Conservation (phyloP, 2,797 vertebrate genomes). For the Kryptolebias ocellatus region DNA sequence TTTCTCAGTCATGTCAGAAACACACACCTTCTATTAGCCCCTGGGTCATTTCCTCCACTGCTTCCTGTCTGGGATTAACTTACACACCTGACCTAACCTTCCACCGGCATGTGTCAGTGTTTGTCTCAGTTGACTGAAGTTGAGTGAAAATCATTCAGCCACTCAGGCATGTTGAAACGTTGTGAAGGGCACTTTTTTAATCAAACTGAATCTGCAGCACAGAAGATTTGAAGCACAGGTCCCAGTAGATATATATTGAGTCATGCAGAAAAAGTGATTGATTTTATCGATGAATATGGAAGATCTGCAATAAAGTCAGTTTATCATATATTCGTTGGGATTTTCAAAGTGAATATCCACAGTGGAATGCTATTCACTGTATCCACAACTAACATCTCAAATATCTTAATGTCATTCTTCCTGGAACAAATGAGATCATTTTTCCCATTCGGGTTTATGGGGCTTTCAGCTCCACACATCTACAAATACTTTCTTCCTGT, state of each 20-base stretch:
- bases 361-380: too few relatives aligned
- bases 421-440: too few relatives aligned
- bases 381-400: too few relatives aligned
- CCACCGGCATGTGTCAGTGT: slow-evolving; percentile 71
- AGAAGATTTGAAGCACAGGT: slow-evolving; percentile 25
- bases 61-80: slow-evolving; percentile 66
- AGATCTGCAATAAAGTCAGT: slow-evolving; percentile 22
- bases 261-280: slow-evolving; percentile 34
- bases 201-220: slow-evolving; percentile 33
- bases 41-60: slow-evolving; percentile 63
- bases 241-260: slow-evolving; percentile 9
- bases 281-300: slow-evolving; percentile 5
- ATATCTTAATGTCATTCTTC: too few relatives aligned
- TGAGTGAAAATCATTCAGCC: slow-evolving; percentile 68
- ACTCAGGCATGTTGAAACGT: slow-evolving; percentile 56
- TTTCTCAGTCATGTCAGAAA: slow-evolving; percentile 53
- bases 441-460: too few relatives aligned
- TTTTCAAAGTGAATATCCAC: too few relatives aligned
- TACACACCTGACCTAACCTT: slow-evolving; percentile 71
- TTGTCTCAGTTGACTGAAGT: slow-evolving; percentile 64
- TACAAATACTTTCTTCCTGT: too few relatives aligned
- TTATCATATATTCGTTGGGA: slow-evolving; percentile 7
- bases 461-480: too few relatives aligned
- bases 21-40: slow-evolving; percentile 56
- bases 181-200: slow-evolving; percentile 57